Percentiles rank a stretch among this genome's conserved stretches.
Conservation (phyloP, 2,113 vertebrate genomes). For the Loxodonta africana region DNA sequence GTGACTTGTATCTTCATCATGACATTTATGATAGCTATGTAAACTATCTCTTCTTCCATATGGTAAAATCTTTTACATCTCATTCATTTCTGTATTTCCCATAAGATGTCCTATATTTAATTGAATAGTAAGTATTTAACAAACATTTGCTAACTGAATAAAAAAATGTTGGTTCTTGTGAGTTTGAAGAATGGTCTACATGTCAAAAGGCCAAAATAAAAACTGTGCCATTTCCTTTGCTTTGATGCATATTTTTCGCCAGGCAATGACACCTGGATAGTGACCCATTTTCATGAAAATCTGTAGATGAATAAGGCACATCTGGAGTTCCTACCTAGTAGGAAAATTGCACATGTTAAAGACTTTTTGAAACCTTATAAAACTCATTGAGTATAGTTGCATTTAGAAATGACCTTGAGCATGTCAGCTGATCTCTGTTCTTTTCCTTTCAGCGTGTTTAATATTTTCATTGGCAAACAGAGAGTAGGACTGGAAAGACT, state of each 20-base stretch:
- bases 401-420: not conserved
- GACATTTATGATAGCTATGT: not conserved
- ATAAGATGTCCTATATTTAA: no score
- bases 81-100: no score
- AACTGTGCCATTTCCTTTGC: not conserved
- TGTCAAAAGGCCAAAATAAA: constrained; percentile 59
- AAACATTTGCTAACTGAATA: not conserved
- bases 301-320: not conserved
- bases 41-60: not conserved
- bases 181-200: constrained; percentile 22
- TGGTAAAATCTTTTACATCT: not conserved
- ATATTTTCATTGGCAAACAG: not conserved
- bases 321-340: not conserved
- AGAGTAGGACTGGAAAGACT: not conserved
- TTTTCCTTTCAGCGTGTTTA: not conserved
- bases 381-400: not conserved
- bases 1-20: not conserved
- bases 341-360: not conserved
- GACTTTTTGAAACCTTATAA: not conserved
- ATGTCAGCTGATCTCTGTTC: not conserved
- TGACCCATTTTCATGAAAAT: constrained; percentile 37
- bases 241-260: constrained; percentile 30
- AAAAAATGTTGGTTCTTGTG: not conserved
- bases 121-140: no score
- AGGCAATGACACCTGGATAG: constrained; percentile 45